Evolutionary conservation across 2,888 invertebrate genomes (phyloP), one percentile per base, ranked within the genome.

Genomic region (Nephrocerus scutellatus): DNA sequence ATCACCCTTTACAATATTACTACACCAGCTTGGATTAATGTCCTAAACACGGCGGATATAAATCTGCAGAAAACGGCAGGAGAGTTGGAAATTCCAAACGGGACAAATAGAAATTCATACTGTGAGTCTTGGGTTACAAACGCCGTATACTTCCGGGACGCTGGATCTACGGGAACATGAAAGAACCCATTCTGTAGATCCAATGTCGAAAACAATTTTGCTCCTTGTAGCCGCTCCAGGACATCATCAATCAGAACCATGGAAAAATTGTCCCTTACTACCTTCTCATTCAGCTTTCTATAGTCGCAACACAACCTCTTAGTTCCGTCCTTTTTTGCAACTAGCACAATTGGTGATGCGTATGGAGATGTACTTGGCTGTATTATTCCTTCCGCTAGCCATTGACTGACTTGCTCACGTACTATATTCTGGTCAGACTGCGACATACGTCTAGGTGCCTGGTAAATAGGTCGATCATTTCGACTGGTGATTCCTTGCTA

Each of bases 361-460:
- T 56, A 63, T 6, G 57, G 55, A 2, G 58, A 59, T 23, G 23
- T 30, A 15, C 30, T 41, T 10, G 30, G 16, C 32, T 47, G 44
- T 10, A 41, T 36, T 14, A 36, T 25, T 9, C 32, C 36, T 5
- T 36, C 19, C 2, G 25, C 15, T 10, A 41, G 12, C 37, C 41
- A 41, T 4, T 15, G 20, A 7, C 6, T 4, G 6, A 62, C 44
- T 5, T 63, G 52, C 4, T 56, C 56, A 8, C 55, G 41, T 5
- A 49, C 30, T 6, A 57, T n/a, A 56, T 60, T 59, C 23, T 36
- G 31, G 5, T 41, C 41, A 12, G 30, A 12, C 5, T 29, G 20
- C 20, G 30, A n/a, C 25, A 32, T 21, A 6, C 28, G 14, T 12
- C 36, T 18, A 4, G 41, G 32, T n/a, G 28, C 18, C 9, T 28